Evolutionary conservation across 2,113 vertebrate genomes (phyloP).

Genomic region (Chinchilla lanigera): DNA sequence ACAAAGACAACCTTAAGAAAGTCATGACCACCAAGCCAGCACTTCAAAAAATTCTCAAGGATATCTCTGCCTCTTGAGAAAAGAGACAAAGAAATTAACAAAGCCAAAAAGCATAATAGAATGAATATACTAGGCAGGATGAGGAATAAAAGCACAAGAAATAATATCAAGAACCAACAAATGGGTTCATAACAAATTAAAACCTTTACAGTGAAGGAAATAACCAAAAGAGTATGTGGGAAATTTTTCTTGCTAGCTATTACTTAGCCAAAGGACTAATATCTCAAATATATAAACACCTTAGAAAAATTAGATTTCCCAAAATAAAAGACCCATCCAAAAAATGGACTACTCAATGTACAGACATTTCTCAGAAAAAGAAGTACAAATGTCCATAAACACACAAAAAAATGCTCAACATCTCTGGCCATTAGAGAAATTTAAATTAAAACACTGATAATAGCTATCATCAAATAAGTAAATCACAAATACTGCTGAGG

Average conservation of each 20-base stretch:
- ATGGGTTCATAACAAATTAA: too few species aligned
- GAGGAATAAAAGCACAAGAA: too few species aligned
- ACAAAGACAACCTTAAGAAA: background rate
- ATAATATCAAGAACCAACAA: too few species aligned
- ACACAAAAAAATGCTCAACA: background rate
- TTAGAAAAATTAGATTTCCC: background rate
- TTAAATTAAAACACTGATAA: background rate
- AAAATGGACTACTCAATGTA: background rate
- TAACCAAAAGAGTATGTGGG: too few species aligned
- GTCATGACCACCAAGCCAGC: background rate
- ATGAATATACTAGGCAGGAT: too few species aligned
- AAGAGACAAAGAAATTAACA: background rate
- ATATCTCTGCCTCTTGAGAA: background rate
- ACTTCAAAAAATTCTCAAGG: background rate
- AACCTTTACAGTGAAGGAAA: too few species aligned
- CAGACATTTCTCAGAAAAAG: background rate
- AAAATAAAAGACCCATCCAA: background rate
- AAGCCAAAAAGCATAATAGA: background rate
- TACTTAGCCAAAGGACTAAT: background rate
- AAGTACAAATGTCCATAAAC: background rate
- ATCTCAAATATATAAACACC: background rate
- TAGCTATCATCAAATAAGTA: background rate
- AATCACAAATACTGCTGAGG: background rate
- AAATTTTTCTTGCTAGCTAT: background rate
- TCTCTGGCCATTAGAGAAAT: background rate